These are phyloP conservation scores for Sturmia bella DNA, from an alignment of 2,888 invertebrate genomes.

Conservation along the genomic window DNA sequence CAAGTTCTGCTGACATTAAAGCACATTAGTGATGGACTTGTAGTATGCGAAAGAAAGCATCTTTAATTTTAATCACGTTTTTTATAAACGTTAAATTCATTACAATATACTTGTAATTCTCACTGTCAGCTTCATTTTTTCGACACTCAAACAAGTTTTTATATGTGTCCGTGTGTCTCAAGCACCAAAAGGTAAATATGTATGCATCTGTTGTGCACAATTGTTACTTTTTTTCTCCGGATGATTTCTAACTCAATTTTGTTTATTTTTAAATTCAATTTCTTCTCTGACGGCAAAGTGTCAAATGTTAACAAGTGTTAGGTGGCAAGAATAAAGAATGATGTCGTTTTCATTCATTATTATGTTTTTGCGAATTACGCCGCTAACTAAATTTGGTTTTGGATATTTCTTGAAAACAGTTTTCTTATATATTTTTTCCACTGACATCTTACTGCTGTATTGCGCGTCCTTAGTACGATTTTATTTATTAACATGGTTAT, in stretches of 20 bases:
- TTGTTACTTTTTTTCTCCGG: constrained; percentile 13
- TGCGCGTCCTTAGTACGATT: constrained; percentile 37
- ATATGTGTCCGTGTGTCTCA: background rate
- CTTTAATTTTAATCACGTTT: constrained; percentile 72
- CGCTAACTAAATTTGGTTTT: constrained; percentile 56
- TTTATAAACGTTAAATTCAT: constrained; percentile 72
- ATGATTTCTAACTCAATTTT: constrained; percentile 60
- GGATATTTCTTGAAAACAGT: constrained; percentile 19
- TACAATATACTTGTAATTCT: constrained; percentile 57
- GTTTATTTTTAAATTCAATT: constrained; percentile 60
- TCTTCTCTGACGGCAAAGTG: constrained; percentile 55
- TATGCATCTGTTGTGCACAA: constrained; percentile 1
- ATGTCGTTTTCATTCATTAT: constrained; percentile 26
- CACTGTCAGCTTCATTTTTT: constrained; percentile 29
- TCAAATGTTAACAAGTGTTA: constrained; percentile 61
- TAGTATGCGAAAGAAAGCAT: constrained; percentile 54
- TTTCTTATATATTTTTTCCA: constrained; percentile 3
- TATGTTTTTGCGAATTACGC: constrained; percentile 40
- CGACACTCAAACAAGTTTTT: background rate
- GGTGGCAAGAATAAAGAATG: constrained; percentile 30
- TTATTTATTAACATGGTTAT: constrained; percentile 68
- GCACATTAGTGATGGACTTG: constrained; percentile 37
- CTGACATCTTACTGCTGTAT: background rate
- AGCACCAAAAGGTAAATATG: constrained; percentile 30
- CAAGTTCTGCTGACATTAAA: background rate